Base-by-base conservation (phyloP, 2,888 invertebrate species). In the Conops quadrifasciatus region DNA sequence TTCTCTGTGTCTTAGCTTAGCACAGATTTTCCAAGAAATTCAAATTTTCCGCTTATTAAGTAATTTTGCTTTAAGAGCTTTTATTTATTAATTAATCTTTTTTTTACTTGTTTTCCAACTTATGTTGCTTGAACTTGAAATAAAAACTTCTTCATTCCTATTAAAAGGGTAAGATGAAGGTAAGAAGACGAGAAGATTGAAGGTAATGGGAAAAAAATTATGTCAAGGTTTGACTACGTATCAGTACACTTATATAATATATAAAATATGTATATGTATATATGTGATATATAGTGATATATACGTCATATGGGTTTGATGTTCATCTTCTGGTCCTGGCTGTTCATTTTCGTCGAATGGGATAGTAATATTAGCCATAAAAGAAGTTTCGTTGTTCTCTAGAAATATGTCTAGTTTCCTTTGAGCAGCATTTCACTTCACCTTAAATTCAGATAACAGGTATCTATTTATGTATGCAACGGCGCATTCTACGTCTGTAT, bases 41-140 rank as follows among this genome's bases (percentile, higher is more conserved):
- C 56, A 66, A 28, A 56, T 53, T 66, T 53, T 56, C 56, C 36
- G 56, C 56, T 66, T 66, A 66, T 66, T 56, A 66, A 56, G 36
- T 56, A 56, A 43, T 66, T 66, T 65, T 53, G 11, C 30, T 24
- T 56, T 66, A 63, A 36, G 26, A 62, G 47, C n/a, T 63, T 63
- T 47, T 63, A 26, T 47, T 49, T 24, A 24, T 26, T 16, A 24
- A 26, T 16, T 56, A 16, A 9, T 7, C 24, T 53, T 53, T 2
- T n/a, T n/a, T n/a, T n/a, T n/a, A n/a, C n/a, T n/a, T n/a, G n/a
- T n/a, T n/a, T n/a, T n/a, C n/a, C n/a, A n/a, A n/a, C n/a, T 59
- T 30, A 16, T 36, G 16, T 53, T 26, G 13, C 45, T 43, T 43
- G 13, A 43, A 43, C 13, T 43, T 11, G 13, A 13, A 43, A 43